Base-by-base conservation (phyloP, 2,888 invertebrate species). In the Catocala sponsa region DNA sequence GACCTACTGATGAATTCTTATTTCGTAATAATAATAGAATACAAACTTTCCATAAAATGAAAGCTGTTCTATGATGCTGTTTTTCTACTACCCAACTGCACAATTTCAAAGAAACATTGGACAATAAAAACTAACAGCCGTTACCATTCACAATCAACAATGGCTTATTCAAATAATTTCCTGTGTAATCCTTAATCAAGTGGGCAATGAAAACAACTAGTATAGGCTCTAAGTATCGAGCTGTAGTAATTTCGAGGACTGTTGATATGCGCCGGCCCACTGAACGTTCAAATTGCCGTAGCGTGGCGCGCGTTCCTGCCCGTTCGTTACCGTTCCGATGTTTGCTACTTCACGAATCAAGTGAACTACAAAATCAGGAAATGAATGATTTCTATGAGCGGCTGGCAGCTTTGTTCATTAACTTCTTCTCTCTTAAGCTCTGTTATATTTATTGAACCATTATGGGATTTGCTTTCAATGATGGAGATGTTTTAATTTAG, bases 201-300 rank as follows among this genome's bases (percentile, higher is more conserved):
- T 79, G 68, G 68, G 71, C 71, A 80, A 79, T 79, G 70, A 77
- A 80, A 80, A 77, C 77, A 75, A 72, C 67, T 59, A 68, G 69
- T 70, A 71, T 70, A 79, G 69, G 72, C 65, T 72, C 71, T 78
- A 78, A 76, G 77, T 80, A 79, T 79, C 72, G 81, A 78, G 80
- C 81, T 76, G 82, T 81, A 75, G 85, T 87, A 90, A 90, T 91
- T 91, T 88, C 85, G 89, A 89, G 90, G 87, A 84, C 84, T 84
- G 90, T 89, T 87, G 85, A 84, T 84, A 79, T 83, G 86, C 85
- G 81, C 76, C 90, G 91, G 90, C 82, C 89, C 89, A 91, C 88
- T 91, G 90, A 85, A 82, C 88, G 88, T 87, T 88, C 88, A 91
- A 92, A 92, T 92, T 91, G 88, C 84, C 91, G 90, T 91, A 82